phyloP scores from a whole-genome alignment of 2,113 vertebrate species.

The Anolis carolinensis region DNA sequence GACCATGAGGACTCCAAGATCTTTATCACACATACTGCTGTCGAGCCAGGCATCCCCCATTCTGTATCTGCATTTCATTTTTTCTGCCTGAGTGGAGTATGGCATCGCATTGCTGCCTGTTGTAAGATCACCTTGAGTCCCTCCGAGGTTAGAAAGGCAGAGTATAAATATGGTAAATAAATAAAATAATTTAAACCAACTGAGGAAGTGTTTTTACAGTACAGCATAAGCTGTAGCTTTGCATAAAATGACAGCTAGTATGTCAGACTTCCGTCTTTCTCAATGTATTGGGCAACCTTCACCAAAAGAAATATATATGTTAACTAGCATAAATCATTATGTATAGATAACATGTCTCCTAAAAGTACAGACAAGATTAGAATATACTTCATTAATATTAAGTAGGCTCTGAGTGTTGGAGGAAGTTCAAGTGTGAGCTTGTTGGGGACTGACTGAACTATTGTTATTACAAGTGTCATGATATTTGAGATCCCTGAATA shows the following conservation, averaged over 20 bases:
- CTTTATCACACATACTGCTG: too few relatives aligned
- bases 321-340: background rate
- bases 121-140: too few relatives aligned
- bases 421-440: background rate
- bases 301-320: background rate
- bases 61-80: too few relatives aligned
- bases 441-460: background rate
- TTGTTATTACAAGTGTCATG: background rate
- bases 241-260: background rate
- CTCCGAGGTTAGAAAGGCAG: too few relatives aligned
- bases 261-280: background rate
- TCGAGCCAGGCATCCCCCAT: too few relatives aligned
- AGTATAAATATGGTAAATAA: too few relatives aligned
- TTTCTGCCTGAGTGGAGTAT: too few relatives aligned
- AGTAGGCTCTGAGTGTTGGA: background rate
- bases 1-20: too few relatives aligned
- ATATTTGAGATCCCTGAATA: background rate
- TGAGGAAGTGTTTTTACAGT: background rate
- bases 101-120: too few relatives aligned
- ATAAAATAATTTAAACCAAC: background rate
- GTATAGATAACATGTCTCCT: background rate
- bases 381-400: background rate
- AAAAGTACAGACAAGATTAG: background rate
- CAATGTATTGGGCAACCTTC: background rate
- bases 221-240: background rate